A percentile compares a stretch with the other conserved stretches of the same genome.
Conservation (phyloP, 2,113 vertebrate genomes). For the Pangasianodon hypophthalmus region DNA sequence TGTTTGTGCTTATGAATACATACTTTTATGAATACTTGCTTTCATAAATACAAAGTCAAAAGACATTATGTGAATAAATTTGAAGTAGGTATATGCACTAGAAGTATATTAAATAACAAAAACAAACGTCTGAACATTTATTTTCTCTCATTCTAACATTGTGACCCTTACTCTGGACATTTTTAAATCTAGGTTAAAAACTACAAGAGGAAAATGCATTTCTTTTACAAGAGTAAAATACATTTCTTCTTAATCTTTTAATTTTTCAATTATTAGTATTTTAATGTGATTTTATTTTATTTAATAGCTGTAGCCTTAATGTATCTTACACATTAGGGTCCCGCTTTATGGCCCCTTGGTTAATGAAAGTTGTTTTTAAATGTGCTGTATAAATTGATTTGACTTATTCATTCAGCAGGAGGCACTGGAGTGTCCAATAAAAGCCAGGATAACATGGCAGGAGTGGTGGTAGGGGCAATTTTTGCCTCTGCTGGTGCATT, state of each 20-base stretch:
- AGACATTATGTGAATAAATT: background rate
- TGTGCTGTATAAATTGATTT: background rate
- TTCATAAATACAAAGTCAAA: background rate
- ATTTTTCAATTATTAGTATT: background rate
- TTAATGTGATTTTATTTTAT: background rate
- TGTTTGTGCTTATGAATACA: no score
- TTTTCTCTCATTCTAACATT: background rate
- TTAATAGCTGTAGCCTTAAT: background rate
- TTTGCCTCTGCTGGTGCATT: conserved; percentile 63
- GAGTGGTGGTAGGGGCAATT: conserved; percentile 63
- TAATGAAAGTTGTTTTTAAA: background rate
- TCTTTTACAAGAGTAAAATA: background rate
- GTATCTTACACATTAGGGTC: background rate
- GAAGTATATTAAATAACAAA: background rate
- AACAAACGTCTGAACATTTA: background rate
- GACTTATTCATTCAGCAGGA: conserved; percentile 49
- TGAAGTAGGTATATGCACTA: background rate
- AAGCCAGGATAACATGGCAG: conserved; percentile 45
- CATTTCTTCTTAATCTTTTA: background rate
- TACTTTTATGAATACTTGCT: background rate
- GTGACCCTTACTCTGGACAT: background rate
- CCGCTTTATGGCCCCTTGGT: background rate
- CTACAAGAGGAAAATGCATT: background rate
- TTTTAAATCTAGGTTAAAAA: background rate
- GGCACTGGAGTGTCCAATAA: background rate